Base-by-base conservation (phyloP, 2,888 invertebrate species). In the Tolmerus cingulatus region DNA sequence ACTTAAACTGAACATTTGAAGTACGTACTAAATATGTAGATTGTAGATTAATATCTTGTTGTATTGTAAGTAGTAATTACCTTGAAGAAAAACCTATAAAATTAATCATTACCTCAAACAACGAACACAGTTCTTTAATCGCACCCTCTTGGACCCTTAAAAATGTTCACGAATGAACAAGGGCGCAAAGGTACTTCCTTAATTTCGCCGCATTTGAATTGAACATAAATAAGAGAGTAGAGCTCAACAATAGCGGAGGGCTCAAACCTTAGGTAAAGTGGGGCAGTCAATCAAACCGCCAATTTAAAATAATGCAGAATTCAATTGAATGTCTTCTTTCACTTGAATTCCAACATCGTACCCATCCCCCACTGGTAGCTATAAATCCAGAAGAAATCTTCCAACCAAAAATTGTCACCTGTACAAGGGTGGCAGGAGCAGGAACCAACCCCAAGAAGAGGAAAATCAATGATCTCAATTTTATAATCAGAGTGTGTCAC, bases 401-500 rank as follows among this genome's bases (percentile, higher is more conserved):
- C 74, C 84, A 37, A 74, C 66, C 84, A 23, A 84, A 40, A 66
- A 84, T 81, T 81, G 81, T 51, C 55, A 51, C 81, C 81, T 55
- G 81, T 76, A 46, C 46, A 82, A 12, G 40, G 74, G 19, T 16
- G 51, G 51, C 37, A n/a, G 27, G 14, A 30, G 30, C 30, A 30
- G 30, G 30, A 85, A 34, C 81, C 51, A 51, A 30, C 34, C 8
- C 81, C 14, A 16, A 27, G 9, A 27, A 27, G n/a, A 66, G 30
- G 30, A 30, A 86, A 86, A 86, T 55, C 79, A 46, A n/a, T 77
- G 84, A 87, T 84, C 57, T 82, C 57, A 77, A 87, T 77, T 74
- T 87, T 87, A 87, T 87, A 87, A 87, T 87, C 87, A 81, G 37
- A 74, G 76, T 86, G 86, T 87, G 87, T 86, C 86, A 87, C 82